A percentile compares a stretch with the other conserved stretches of the same genome.
phyloP scores from a whole-genome alignment of 2,113 vertebrate genomes.

The Mesocricetus auratus region DNA sequence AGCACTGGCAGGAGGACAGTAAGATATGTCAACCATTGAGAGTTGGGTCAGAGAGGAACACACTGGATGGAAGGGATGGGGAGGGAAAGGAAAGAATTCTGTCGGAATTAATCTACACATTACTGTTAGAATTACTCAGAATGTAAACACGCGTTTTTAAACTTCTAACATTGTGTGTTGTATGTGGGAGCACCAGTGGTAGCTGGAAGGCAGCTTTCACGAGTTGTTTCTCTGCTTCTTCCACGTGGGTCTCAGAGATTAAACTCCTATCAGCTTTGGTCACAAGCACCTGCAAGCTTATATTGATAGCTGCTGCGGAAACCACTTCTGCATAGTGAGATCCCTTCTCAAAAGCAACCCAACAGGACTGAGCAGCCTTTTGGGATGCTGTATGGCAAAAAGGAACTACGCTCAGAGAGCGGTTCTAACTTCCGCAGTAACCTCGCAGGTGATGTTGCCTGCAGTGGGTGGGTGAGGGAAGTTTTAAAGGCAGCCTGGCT shows the following conservation, averaged over 20 bases:
- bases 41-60: background rate
- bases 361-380: background rate
- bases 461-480: background rate
- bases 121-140: background rate
- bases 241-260: background rate
- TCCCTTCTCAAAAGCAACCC: background rate
- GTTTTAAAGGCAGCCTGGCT: background rate
- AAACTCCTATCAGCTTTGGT: background rate
- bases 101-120: background rate
- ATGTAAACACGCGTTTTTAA: background rate
- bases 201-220: background rate
- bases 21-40: background rate
- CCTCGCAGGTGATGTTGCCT: background rate
- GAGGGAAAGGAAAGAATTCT: background rate
- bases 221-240: background rate
- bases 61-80: background rate
- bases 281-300: background rate
- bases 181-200: background rate
- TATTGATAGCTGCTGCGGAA: background rate
- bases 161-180: background rate
- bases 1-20: background rate
- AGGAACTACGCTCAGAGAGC: background rate
- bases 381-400: background rate
- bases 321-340: background rate
- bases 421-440: background rate